A percentile compares a stretch with the other conserved stretches of the same genome.
Conservation (phyloP, 2,113 vertebrate species). For the Brienomyrus brachyistius region DNA sequence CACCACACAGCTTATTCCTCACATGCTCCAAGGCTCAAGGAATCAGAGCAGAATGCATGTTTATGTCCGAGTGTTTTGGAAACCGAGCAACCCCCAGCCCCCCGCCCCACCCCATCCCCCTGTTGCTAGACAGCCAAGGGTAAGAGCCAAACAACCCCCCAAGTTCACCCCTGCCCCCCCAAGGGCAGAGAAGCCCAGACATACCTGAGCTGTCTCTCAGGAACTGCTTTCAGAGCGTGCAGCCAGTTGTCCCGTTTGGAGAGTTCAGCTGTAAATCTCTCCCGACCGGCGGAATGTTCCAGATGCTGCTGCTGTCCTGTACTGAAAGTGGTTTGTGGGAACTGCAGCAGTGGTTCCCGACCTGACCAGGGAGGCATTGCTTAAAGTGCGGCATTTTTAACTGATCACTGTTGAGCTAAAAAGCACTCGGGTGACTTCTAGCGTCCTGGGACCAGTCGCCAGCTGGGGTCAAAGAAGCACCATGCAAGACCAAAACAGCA, state of each 20-base stretch:
- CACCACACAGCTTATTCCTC: not conserved
- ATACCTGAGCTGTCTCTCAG: constrained; percentile 13
- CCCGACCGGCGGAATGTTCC: not conserved
- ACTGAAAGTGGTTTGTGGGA: not conserved
- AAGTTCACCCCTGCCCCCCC: not conserved
- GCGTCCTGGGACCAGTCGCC: not conserved
- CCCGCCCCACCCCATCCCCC: not conserved
- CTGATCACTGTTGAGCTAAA: not conserved
- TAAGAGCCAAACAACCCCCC: not conserved
- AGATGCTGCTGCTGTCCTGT: not conserved
- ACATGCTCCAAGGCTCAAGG: not conserved
- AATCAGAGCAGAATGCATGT: not conserved
- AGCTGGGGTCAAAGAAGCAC: not conserved
- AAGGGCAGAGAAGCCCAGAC: not conserved
- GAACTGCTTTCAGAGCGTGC: not conserved
- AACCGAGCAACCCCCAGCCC: not conserved
- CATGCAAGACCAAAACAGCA: not conserved
- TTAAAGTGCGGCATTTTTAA: not conserved
- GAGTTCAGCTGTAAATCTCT: not conserved
- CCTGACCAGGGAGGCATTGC: not conserved
- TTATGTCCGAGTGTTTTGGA: constrained; percentile 6
- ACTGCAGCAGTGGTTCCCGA: not conserved
- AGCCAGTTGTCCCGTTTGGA: not conserved
- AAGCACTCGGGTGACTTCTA: not conserved
- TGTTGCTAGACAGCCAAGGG: not conserved